Conservation (phyloP, 2,888 invertebrate genomes). For the Nomada goodeniana region DNA sequence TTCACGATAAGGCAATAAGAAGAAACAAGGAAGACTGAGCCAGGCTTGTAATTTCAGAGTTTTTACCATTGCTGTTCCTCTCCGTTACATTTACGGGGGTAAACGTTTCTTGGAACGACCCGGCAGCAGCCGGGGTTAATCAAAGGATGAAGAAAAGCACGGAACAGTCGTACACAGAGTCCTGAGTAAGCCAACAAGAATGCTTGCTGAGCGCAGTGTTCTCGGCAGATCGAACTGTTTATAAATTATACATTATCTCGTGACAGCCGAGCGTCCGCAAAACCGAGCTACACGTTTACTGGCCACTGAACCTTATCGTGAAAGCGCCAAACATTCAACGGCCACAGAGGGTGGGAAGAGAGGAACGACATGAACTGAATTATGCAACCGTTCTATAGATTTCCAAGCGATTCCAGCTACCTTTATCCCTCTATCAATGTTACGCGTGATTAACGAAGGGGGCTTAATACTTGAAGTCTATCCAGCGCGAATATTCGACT, state of each 20-base stretch:
- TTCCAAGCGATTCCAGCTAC: background rate
- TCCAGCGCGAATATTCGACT: background rate
- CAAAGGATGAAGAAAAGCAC: constrained; percentile 57
- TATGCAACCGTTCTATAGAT: constrained; percentile 8
- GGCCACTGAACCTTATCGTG: constrained; percentile 53
- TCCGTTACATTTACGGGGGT: constrained; percentile 34
- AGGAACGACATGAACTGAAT: constrained; percentile 32
- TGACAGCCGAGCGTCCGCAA: constrained; percentile 67
- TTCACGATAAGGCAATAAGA: background rate
- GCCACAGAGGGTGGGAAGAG: background rate
- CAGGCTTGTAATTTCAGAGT: constrained; percentile 41
- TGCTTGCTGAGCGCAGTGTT: constrained; percentile 63
- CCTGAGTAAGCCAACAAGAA: constrained; percentile 54
- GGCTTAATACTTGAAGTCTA: background rate
- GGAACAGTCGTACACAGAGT: constrained; percentile 19
- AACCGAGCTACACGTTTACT: constrained; percentile 58
- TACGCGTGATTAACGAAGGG: background rate
- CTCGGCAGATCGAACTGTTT: constrained; percentile 81
- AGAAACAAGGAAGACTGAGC: background rate
- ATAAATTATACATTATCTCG: constrained; percentile 83
- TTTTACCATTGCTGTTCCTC: constrained; percentile 37
- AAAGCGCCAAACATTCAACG: constrained; percentile 37
- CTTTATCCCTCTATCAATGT: background rate
- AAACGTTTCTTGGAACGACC: constrained; percentile 50
- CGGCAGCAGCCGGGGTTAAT: constrained; percentile 42